Evolutionary conservation across 1,140 invertebrate genomes (phyloP).

Genomic region (Maconellicoccus hirsutus): DNA sequence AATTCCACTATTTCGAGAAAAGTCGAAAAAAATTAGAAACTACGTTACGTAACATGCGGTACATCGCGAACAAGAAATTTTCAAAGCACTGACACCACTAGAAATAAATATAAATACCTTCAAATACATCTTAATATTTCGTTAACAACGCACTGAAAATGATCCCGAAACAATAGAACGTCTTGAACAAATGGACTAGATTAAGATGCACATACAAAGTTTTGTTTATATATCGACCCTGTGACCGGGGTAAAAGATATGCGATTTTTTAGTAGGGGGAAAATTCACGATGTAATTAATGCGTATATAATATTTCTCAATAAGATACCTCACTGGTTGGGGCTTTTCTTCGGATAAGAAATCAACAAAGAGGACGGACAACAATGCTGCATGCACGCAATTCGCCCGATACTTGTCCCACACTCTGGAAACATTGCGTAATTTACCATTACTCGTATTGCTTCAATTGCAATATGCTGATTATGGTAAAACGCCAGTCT

Average conservation of each 20-base stretch:
- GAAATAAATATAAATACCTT: neutral
- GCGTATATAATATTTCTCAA: constrained; percentile 10
- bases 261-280: constrained; percentile 17
- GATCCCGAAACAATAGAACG: constrained; percentile 1
- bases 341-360: neutral
- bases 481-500: constrained; percentile 16
- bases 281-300: constrained; percentile 18
- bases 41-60: neutral
- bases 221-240: constrained; percentile 17
- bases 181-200: constrained; percentile 20
- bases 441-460: constrained; percentile 16
- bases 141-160: neutral
- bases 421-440: constrained; percentile 1
- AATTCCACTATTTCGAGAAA: neutral
- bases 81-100: neutral
- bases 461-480: constrained; percentile 15
- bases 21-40: neutral
- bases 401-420: constrained; percentile 19
- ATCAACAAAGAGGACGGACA: constrained; percentile 14
- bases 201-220: neutral
- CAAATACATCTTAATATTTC: neutral
- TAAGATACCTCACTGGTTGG: neutral
- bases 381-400: constrained; percentile 14
- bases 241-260: neutral
- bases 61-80: neutral